These are phyloP conservation scores for Apteryx mantelli DNA, from an alignment of 2,113 vertebrate species.

Conservation along the genomic window DNA sequence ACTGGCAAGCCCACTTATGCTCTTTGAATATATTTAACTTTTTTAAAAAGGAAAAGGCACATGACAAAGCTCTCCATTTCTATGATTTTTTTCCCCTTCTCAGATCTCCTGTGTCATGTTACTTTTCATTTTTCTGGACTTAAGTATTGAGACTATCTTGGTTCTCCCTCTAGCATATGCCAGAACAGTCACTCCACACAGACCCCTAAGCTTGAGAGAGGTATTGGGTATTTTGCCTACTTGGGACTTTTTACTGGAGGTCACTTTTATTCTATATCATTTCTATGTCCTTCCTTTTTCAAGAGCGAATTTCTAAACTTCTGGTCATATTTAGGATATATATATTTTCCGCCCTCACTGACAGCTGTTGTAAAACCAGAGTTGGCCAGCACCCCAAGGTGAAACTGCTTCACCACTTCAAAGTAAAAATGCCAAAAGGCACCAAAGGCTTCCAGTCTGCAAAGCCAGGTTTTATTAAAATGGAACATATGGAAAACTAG, in stretches of 20 bases:
- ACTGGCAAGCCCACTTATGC: neutral
- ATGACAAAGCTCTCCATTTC: neutral
- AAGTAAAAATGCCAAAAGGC: neutral
- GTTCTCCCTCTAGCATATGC: neutral
- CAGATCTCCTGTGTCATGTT: neutral
- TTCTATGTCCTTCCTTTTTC: neutral
- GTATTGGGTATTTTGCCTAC: neutral
- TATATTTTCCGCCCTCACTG: neutral
- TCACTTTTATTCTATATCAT: neutral
- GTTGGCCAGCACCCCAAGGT: neutral
- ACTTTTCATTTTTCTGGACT: neutral
- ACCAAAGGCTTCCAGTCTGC: neutral
- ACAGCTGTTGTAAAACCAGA: neutral
- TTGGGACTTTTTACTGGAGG: neutral
- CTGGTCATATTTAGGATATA: neutral
- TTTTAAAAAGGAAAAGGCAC: neutral
- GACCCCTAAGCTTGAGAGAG: neutral
- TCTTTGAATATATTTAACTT: neutral
- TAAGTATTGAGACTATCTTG: neutral
- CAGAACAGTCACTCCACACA: neutral
- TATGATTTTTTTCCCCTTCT: neutral
- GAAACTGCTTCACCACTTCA: neutral
- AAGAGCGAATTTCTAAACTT: neutral
- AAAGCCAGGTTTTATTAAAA: conserved; percentile 3
- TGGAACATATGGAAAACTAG: neutral